A percentile compares a stretch with the other conserved stretches of the same genome.
phyloP scores from a whole-genome alignment of 2,888 invertebrate genomes.

The Tridacna crocea region DNA sequence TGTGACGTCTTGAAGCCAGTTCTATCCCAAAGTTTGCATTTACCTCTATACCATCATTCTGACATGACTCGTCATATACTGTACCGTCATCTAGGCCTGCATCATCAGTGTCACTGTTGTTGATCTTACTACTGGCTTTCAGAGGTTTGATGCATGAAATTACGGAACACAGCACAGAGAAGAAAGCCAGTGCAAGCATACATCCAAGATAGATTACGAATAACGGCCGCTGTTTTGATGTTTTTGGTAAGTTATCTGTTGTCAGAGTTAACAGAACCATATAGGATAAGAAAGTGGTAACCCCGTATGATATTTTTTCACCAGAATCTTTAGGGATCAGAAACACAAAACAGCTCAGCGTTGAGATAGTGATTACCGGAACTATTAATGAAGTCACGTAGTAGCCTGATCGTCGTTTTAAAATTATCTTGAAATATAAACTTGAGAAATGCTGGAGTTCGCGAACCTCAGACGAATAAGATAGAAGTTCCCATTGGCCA shows the following conservation, averaged over 20 bases:
- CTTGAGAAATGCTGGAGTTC: neutral
- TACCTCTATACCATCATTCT: no score
- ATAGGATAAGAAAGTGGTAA: conserved; percentile 8
- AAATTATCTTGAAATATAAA: neutral
- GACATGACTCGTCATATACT: no score
- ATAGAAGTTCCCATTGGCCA: neutral
- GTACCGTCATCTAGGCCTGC: no score
- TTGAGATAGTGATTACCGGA: conserved; percentile 6
- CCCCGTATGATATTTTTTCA: conserved; percentile 1
- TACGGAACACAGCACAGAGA: neutral
- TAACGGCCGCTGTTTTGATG: neutral
- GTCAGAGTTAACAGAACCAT: neutral
- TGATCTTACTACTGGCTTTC: neutral
- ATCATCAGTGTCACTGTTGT: no score
- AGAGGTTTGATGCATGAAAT: neutral
- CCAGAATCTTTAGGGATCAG: neutral
- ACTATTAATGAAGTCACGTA: neutral
- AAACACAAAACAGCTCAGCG: neutral
- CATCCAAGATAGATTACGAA: neutral
- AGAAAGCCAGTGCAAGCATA: neutral
- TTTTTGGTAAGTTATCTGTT: conserved; percentile 3
- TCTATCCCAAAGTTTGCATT: no score
- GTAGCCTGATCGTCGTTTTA: neutral
- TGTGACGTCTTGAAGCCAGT: no score
- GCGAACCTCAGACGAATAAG: neutral